phyloP scores from a whole-genome alignment of 1,140 invertebrate species.

The Leptinotarsa defecta region DNA sequence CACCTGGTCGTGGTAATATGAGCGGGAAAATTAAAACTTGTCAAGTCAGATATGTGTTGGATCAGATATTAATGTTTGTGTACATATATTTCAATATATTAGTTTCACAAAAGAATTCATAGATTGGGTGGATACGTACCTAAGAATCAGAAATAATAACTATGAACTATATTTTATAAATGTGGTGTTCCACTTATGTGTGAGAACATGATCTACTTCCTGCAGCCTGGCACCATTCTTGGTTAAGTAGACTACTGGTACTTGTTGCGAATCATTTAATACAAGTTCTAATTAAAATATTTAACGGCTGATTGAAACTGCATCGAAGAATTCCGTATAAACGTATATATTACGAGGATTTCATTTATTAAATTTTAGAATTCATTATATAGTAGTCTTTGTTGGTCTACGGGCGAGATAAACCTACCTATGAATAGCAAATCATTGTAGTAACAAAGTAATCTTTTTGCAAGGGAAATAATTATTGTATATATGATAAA shows the following conservation, averaged over 20 bases:
- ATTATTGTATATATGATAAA: no score
- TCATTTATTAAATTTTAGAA: no score
- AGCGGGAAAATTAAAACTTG: conserved; percentile 29
- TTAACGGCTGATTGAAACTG: no score
- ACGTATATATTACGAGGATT: no score
- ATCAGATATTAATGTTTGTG: background rate
- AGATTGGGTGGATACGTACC: background rate
- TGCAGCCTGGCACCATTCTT: background rate
- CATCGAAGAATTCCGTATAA: no score
- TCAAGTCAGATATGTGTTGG: background rate
- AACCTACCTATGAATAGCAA: no score
- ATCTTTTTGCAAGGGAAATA: no score
- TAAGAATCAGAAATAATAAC: background rate
- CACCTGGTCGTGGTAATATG: conserved; percentile 29
- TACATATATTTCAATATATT: background rate
- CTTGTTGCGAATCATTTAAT: background rate
- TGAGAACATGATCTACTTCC: background rate
- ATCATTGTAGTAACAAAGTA: no score
- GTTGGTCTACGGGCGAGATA: no score
- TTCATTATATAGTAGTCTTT: no score
- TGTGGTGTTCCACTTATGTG: conserved; percentile 1
- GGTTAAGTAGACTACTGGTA: background rate
- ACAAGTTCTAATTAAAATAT: no score
- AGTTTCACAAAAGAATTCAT: no score
- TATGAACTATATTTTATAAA: background rate